Base-by-base conservation (phyloP, 1,140 invertebrate genomes). In the Hyles vespertilio region DNA sequence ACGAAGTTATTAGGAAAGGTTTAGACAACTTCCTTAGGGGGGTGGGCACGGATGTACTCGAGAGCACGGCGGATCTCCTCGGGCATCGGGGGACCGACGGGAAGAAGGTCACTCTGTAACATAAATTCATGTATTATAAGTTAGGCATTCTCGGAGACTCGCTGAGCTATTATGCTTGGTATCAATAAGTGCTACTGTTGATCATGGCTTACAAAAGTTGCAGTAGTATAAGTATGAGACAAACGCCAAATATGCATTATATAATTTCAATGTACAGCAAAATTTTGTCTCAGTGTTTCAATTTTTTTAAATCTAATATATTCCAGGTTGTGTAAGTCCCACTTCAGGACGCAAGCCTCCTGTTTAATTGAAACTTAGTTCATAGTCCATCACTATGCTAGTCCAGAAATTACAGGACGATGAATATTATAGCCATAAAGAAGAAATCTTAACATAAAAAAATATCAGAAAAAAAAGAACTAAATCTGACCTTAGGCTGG, bases 41-140 rank as follows among this genome's bases (percentile, higher is more conserved):
- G 67, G 44, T 72, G 74, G 8, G 72, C 44, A 2, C 65, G 71
- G 53, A 89, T 76, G 67, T 89, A 90, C 56, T 85, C 81, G 54
- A 91, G 46, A 11, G 76, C 59, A 12, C 72, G 72, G 51, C 58
- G 56, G 62, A 81, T 81, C 49, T 68, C 72, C 47, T 65, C 70
- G 36, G 79, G 79, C 9, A 81, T 60, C n/a, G 93, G 92, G 0
- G 93, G 93, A 2, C 92, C 92, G 1, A 92, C 92, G 34, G 92
- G 92, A 0, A 93, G 70, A 49, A 91, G 87, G 32, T 82, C 89
- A 22, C 92, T 60, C 66, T 74, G 62, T 12, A 51, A 50, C 2
- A 55, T 6, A 54, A 45, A 45, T 9, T 1, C 7, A 8, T 12
- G 9, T 43, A 54, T 12, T 32, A 7, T 45, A 45, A 5, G 12